Conservation (phyloP, 2,113 vertebrate species). For the Addax nasomaculatus region DNA sequence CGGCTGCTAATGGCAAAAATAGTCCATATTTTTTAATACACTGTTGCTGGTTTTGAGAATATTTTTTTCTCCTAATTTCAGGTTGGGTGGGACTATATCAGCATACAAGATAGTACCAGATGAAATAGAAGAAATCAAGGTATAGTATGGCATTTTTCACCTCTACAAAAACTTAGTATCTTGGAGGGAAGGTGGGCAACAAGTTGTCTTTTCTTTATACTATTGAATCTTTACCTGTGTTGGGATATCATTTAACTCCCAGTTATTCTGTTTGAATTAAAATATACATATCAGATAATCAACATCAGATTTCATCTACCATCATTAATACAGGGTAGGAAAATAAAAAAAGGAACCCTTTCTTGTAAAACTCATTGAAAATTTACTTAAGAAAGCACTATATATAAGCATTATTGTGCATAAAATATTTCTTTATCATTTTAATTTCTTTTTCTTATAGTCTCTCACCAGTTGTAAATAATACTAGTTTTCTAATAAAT, state of each 20-base stretch:
- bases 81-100: conserved; percentile 96
- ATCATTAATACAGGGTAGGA: background rate
- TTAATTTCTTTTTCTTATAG: background rate
- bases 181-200: background rate
- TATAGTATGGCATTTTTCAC: conserved; percentile 80
- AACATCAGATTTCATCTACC: background rate
- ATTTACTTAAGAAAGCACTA: background rate
- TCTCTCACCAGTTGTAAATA: background rate
- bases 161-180: background rate
- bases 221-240: background rate
- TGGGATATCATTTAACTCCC: background rate
- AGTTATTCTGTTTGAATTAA: background rate
- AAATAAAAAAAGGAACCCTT: background rate
- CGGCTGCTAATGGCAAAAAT: background rate
- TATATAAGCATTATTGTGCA: background rate
- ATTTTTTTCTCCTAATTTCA: conserved; percentile 83
- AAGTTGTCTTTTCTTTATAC: conserved; percentile 26
- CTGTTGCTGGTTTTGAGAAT: conserved; percentile 68
- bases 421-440: background rate
- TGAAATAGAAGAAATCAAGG: conserved; percentile 99
- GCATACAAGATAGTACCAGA: conserved; percentile 99
- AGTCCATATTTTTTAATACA: conserved; percentile 28
- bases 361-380: background rate
- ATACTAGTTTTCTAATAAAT: background rate
- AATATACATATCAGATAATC: background rate